Evolutionary conservation across 1,140 invertebrate genomes (phyloP).

Genomic region (Pseudomyrmex sp.): DNA sequence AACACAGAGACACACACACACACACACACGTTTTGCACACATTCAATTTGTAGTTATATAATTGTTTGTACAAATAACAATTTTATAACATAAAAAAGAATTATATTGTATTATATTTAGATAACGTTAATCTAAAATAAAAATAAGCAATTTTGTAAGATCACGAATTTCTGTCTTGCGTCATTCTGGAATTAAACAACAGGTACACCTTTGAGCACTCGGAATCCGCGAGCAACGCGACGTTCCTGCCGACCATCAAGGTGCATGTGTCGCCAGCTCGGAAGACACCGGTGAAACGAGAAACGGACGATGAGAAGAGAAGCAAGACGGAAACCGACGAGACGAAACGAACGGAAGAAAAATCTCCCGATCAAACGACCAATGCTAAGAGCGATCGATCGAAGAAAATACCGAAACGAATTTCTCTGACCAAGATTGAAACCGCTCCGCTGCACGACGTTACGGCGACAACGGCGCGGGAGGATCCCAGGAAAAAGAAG

Average conservation of each 20-base stretch:
- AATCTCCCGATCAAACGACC: background rate
- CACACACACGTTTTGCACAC: too few species aligned
- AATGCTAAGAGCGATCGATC: conserved; percentile 9
- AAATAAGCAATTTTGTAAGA: background rate
- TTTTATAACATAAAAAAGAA: too few species aligned
- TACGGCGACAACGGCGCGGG: background rate
- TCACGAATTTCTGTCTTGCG: background rate
- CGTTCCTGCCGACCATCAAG: conserved; percentile 73
- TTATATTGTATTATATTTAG: too few species aligned
- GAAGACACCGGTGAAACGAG: conserved; percentile 46
- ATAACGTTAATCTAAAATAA: too few species aligned
- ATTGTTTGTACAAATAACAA: too few species aligned
- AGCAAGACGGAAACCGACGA: conserved; percentile 8
- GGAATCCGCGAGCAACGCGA: conserved; percentile 61
- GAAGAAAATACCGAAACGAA: conserved; percentile 23
- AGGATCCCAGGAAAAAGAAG: conserved; percentile 40
- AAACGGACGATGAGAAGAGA: conserved; percentile 16
- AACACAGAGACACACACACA: too few species aligned
- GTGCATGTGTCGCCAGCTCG: conserved; percentile 72
- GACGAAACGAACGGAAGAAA: background rate
- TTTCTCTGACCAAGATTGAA: conserved; percentile 7
- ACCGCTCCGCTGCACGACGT: background rate
- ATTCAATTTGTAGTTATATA: too few species aligned
- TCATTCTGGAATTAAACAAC: conserved; percentile 9
- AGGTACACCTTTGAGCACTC: conserved; percentile 74